phyloP scores from a whole-genome alignment of 2,113 vertebrate genomes.

The Zosterops japonicus region DNA sequence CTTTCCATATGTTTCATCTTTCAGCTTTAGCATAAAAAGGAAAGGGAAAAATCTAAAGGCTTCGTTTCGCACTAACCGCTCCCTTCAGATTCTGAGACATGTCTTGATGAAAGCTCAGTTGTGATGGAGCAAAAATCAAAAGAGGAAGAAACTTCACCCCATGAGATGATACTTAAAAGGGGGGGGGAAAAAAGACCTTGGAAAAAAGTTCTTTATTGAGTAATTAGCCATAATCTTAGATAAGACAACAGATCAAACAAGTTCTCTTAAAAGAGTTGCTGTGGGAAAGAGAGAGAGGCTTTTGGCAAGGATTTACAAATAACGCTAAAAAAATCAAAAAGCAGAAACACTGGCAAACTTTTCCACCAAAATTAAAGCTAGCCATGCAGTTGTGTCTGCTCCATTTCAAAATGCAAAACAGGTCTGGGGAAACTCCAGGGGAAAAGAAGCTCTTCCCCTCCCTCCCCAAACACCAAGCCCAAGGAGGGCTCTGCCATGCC shows the following conservation, averaged over 20 bases:
- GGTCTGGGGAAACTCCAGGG: neutral
- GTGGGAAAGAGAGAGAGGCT: neutral
- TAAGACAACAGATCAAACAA: slow-evolving; percentile 64
- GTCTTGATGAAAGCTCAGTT: slow-evolving; percentile 22
- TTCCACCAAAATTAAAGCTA: neutral
- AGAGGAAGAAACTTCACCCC: neutral
- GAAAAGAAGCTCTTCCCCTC: neutral
- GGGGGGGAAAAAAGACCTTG: neutral
- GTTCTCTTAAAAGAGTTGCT: slow-evolving; percentile 40
- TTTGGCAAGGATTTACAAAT: slow-evolving; percentile 5
- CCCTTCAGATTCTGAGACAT: neutral
- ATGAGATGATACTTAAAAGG: neutral
- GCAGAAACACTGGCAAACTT: neutral
- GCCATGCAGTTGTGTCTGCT: neutral
- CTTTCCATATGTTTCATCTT: slow-evolving; percentile 12
- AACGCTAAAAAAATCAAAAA: neutral
- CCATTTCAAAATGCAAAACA: neutral
- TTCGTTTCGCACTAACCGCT: neutral
- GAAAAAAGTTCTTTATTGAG: slow-evolving; percentile 40
- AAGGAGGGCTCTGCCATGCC: neutral
- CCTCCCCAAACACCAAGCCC: fast-evolving
- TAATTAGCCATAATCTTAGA: slow-evolving; percentile 66
- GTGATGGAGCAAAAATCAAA: slow-evolving; percentile 38
- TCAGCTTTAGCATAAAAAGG: neutral
- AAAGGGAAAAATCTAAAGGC: neutral